Evolutionary conservation across 2,888 invertebrate genomes (phyloP), one percentile per base, ranked within the genome.

Genomic region (Tanypteryx hageni): DNA sequence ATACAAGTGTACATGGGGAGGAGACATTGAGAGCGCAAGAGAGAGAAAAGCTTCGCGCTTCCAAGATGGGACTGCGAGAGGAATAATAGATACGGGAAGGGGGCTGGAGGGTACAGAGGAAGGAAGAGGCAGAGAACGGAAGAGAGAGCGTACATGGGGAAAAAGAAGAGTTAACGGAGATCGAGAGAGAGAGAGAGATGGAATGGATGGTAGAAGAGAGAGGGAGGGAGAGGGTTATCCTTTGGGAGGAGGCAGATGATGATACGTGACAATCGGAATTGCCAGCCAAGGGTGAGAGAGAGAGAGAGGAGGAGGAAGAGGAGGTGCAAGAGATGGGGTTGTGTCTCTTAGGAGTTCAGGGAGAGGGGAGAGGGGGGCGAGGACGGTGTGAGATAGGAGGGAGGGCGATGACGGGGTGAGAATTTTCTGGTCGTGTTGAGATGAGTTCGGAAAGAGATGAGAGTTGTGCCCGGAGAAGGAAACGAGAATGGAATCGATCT

Each of bases 261-360:
- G 89, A 89, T 89, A 89, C 89, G 89, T 89, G 89, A 89, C 89
- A 89, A 89, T 89, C 89, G 89, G 68, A 89, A 89, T 89, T 89
- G 89, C 89, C 89, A 57, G 83, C 31, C 56, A 89, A 83, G 83
- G 83, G 83, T n/a, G 83, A 83, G 83, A 27, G 76, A n/a, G 76
- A 11, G 76, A 76, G 18, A 16, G 68, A 56, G 44, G 56, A 16
- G 83, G 27, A 9, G 44, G 83, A 18, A 56, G 57, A 57, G 83
- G 11, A 56, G 82, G 44, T 8, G 18, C 64, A 64, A 89, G 89
- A 89, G 89, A 89, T 89, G 89, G 64, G 89, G 89, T 89, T 89
- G 89, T 59, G 64, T 89, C 89, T 89, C 89, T n/a, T 18, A 89
- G 89, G 89, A 89, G 89, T 89, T 89, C 83, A 57, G 5, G 83